Base-by-base conservation (phyloP, 2,888 invertebrate species). In the Fissipunctia ypsillon region DNA sequence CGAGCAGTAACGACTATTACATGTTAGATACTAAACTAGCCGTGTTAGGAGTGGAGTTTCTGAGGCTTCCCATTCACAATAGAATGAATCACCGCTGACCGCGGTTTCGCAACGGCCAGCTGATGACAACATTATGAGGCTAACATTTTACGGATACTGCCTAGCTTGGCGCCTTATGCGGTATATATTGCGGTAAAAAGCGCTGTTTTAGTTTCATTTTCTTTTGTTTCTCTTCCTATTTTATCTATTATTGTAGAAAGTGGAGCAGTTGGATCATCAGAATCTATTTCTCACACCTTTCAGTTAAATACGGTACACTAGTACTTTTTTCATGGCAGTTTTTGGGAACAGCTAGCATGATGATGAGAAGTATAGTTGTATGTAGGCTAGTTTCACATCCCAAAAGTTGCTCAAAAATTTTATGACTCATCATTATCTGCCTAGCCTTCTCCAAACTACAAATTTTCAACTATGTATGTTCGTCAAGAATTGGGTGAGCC, bases 71-170 rank as follows among this genome's bases (percentile, higher is more conserved):
- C 61, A 56, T 70, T 76, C 68, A 66, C 66, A 56, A 68, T 59
- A 63, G 74, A 52, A 77, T 86, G 84, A 85, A 87, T 85, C 87
- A 85, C 74, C 69, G 14, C 79, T 84, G 87, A 86, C 84, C 87
- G 63, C 80, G 64, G 84, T 87, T 66, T 75, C 48, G 70, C 83
- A 83, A 84, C 70, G 82, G 56, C 66, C 69, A 70, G 69, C 69
- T 83, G 85, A 83, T 83, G 83, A 85, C 83, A 85, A 79, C 71
- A 79, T 79, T 85, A 79, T 69, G 85, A 79, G 69, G 69, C 73
- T 67, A 63, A 69, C 66, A 72, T 71, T 71, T 76, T 84, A 76
- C 77, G 61, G 70, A 70, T 60, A 84, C 63, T 80, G 35, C 41
- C 61, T 83, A 71, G 73, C 64, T 73, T 45, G 79, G 79, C 59